These are phyloP conservation scores for Cydia amplana DNA, from an alignment of 1,140 invertebrate genomes.

Conservation along the genomic window DNA sequence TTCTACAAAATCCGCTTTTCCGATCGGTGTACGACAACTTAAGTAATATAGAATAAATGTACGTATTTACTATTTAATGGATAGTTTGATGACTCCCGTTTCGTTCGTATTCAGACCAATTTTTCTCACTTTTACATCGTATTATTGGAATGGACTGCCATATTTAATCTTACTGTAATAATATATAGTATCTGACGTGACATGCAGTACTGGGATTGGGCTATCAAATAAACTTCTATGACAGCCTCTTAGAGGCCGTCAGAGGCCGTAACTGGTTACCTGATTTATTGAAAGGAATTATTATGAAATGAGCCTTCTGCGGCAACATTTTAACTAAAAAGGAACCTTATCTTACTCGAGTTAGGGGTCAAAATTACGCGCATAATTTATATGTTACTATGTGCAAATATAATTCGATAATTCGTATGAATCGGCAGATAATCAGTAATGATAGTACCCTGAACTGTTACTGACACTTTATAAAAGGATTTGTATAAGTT, in stretches of 20 bases:
- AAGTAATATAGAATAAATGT: conserved; percentile 58
- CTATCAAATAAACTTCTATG: conserved; percentile 19
- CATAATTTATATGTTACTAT: conserved; percentile 13
- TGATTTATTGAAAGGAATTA: background rate
- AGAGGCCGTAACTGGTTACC: background rate
- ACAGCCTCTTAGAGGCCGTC: background rate
- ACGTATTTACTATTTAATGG: conserved; percentile 66
- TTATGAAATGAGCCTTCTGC: background rate
- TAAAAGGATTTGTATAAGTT: conserved; percentile 67
- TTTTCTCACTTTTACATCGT: conserved; percentile 74
- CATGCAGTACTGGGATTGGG: conserved; percentile 6
- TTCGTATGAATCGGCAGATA: background rate
- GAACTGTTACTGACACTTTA: conserved; percentile 48
- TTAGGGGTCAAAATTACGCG: background rate
- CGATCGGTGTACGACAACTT: conserved; percentile 64
- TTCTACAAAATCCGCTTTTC: conserved; percentile 75
- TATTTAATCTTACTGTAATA: conserved; percentile 64
- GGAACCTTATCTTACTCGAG: background rate
- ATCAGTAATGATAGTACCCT: conserved; percentile 22
- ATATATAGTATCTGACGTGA: conserved; percentile 37
- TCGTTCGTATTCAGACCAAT: conserved; percentile 73
- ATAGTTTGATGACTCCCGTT: conserved; percentile 62
- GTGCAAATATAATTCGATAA: background rate
- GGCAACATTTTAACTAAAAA: background rate
- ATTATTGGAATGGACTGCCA: conserved; percentile 71